These are phyloP conservation scores for Tuta absoluta DNA, from an alignment of 2,888 invertebrate genomes.

Conservation along the genomic window DNA sequence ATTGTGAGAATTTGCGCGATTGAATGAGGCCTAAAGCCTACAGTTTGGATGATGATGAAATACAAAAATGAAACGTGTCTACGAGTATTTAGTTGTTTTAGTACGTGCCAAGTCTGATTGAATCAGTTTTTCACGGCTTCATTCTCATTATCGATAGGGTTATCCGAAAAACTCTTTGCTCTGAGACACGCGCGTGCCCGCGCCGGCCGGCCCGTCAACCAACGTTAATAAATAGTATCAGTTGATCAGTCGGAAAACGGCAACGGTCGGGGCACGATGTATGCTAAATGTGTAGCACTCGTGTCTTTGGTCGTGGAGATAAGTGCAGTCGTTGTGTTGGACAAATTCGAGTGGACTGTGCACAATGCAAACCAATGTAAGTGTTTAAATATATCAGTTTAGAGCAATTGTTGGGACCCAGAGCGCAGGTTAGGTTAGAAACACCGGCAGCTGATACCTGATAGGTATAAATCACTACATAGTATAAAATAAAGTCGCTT, in stretches of 20 bases:
- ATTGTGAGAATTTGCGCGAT: too few species aligned
- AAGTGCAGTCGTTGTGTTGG: slow-evolving; percentile 6
- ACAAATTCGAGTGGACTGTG: slow-evolving; percentile 53
- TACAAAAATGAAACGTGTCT: too few species aligned
- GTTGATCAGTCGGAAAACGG: neutral
- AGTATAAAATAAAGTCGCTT: too few species aligned
- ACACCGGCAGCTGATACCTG: neutral
- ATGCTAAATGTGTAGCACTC: slow-evolving; percentile 9
- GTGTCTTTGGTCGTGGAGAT: slow-evolving; percentile 18
- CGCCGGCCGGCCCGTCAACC: neutral
- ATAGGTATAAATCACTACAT: too few species aligned
- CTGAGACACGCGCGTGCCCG: neutral
- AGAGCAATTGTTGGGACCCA: neutral
- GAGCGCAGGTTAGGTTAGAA: neutral
- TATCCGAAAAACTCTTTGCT: neutral
- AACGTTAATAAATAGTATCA: neutral
- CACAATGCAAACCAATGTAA: slow-evolving; percentile 68
- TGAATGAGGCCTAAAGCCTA: too few species aligned
- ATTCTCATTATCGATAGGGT: too few species aligned
- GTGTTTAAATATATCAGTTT: slow-evolving; percentile 39
- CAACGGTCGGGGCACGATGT: neutral
- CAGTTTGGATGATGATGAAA: too few species aligned
- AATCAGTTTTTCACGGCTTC: too few species aligned
- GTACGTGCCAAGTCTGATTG: too few species aligned
- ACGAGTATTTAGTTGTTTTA: too few species aligned